A percentile compares a stretch with the other conserved stretches of the same genome.
These are phyloP conservation scores for Sesamia inferens DNA, from an alignment of 2,888 invertebrate species.

Conservation along the genomic window DNA sequence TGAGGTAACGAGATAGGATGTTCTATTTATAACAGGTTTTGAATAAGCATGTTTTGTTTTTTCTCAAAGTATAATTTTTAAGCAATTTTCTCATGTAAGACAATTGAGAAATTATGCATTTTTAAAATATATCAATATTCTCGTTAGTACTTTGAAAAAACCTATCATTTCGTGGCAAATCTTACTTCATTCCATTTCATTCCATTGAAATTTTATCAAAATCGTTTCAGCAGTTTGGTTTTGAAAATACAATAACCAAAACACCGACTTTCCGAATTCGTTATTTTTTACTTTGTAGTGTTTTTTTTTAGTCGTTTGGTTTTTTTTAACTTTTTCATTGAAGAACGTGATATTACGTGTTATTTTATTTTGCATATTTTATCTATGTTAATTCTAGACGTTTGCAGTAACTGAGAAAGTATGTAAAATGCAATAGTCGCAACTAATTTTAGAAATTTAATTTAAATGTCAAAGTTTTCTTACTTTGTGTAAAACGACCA, in stretches of 20 bases:
- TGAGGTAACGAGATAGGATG: neutral
- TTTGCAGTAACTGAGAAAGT: neutral
- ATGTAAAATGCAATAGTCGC: neutral
- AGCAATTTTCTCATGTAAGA: neutral
- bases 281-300: too few species aligned
- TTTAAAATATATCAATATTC: neutral
- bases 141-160: neutral
- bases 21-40: neutral
- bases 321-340: neutral
- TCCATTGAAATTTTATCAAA: too few species aligned
- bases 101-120: too few species aligned
- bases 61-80: neutral
- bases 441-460: constrained; percentile 6
- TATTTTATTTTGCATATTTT: constrained; percentile 23
- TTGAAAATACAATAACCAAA: too few species aligned
- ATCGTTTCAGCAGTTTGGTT: too few species aligned
- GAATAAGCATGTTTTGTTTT: neutral
- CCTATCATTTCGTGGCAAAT: neutral
- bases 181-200: too few species aligned
- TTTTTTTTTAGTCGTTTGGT: too few species aligned
- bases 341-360: neutral
- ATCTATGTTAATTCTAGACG: constrained; percentile 18
- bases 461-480: neutral
- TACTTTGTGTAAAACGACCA: neutral
- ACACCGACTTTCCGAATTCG: too few species aligned